Conservation (phyloP, 2,888 invertebrate species). For the Lepidochitona cinerea region DNA sequence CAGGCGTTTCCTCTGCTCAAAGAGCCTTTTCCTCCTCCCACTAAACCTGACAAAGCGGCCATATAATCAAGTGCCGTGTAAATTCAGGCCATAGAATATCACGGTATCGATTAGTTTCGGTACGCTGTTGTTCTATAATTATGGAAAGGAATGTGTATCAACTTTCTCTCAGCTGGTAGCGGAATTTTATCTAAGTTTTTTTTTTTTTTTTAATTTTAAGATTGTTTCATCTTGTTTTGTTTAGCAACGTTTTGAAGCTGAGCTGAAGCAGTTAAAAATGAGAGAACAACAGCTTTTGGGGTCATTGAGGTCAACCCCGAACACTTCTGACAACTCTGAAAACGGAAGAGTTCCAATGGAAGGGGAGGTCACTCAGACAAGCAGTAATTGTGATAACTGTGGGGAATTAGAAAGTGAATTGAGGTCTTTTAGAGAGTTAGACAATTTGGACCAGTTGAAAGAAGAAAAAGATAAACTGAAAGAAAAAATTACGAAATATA, state of each 20-base stretch:
- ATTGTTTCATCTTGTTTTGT: too few species aligned
- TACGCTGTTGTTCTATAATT: too few species aligned
- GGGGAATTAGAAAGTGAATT: neutral
- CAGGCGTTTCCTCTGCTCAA: too few species aligned
- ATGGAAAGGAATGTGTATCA: too few species aligned
- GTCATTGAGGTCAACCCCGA: neutral
- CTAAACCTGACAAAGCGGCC: too few species aligned
- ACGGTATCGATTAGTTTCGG: too few species aligned
- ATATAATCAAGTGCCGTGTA: too few species aligned
- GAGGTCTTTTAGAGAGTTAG: neutral
- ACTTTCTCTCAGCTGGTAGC: too few species aligned
- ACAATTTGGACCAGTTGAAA: conserved; percentile 27
- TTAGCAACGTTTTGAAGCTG: conserved; percentile 34
- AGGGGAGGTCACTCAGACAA: neutral
- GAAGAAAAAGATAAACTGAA: conserved; percentile 28
- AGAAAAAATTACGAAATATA: neutral
- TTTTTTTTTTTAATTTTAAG: too few species aligned
- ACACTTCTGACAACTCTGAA: neutral
- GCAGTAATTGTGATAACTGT: neutral
- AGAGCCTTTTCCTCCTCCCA: too few species aligned
- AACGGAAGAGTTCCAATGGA: neutral
- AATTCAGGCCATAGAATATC: too few species aligned
- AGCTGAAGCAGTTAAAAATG: conserved; percentile 36
- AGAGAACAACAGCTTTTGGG: conserved; percentile 30
- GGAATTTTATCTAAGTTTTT: too few species aligned